Conservation (phyloP, 1,140 invertebrate species). For the Eupeodes corollae region DNA sequence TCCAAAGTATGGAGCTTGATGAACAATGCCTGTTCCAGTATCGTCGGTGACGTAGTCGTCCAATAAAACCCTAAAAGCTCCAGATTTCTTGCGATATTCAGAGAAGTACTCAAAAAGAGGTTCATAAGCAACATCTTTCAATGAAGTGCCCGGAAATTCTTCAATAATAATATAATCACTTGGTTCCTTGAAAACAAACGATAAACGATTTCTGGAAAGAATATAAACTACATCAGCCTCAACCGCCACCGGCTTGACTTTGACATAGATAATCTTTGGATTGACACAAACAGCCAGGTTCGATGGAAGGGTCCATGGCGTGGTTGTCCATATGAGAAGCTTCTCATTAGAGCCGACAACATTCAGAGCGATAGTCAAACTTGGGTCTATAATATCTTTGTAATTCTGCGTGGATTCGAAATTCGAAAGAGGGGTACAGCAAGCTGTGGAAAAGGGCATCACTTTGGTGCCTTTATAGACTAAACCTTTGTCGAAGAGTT, state of each 20-base stretch:
- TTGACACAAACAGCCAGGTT: conserved; percentile 66
- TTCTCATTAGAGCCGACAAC: conserved; percentile 56
- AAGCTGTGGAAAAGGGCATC: conserved; percentile 94
- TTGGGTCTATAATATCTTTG: conserved; percentile 90
- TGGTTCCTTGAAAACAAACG: conserved; percentile 52
- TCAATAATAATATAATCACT: conserved; percentile 55
- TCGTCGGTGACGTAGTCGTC: conserved; percentile 59
- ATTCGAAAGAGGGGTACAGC: conserved; percentile 90
- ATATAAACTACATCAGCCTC: conserved; percentile 41
- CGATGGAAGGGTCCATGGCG: conserved; percentile 85
- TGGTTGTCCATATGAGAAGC: conserved; percentile 86
- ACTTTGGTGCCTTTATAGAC: conserved; percentile 81
- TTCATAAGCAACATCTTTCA: conserved; percentile 62
- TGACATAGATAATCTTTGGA: conserved; percentile 44
- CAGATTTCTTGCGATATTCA: conserved; percentile 55
- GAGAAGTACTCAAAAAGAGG: conserved; percentile 31
- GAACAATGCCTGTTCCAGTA: conserved; percentile 90
- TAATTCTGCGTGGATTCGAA: conserved; percentile 98
- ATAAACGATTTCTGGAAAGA: conserved; percentile 44
- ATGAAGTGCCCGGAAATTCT: conserved; percentile 64
- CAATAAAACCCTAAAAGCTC: conserved; percentile 50
- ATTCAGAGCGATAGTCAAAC: conserved; percentile 77
- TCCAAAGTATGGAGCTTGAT: conserved; percentile 88
- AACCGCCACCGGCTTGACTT: conserved; percentile 38
- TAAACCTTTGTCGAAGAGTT: conserved; percentile 65